Evolutionary conservation across 2,797 vertebrate species (phyloP).

Genomic region (Ibycter americanus): DNA sequence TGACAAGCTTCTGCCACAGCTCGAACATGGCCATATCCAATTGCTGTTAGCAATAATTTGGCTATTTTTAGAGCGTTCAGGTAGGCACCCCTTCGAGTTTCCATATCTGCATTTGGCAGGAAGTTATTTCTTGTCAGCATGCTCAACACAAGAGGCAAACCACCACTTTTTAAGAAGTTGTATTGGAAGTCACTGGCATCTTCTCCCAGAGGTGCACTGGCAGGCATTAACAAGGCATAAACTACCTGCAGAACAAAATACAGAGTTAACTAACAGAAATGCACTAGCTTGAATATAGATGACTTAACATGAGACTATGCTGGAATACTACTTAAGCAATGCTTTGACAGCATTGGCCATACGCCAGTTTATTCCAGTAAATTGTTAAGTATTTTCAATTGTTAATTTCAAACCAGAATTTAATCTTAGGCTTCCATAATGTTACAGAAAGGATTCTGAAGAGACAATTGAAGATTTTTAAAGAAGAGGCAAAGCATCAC

Average conservation of each 20-base stretch:
- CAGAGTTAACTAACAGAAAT: background rate
- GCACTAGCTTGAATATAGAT: background rate
- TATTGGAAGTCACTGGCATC: slow-evolving; percentile 98
- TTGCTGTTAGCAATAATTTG: slow-evolving; percentile 94
- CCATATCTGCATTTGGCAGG: slow-evolving; percentile 97
- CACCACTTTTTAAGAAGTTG: slow-evolving; percentile 98
- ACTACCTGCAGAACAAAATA: slow-evolving; percentile 84
- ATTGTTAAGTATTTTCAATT: background rate
- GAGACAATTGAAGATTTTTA: background rate
- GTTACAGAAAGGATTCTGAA: background rate
- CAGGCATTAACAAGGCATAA: slow-evolving; percentile 99
- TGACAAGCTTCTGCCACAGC: slow-evolving; percentile 98
- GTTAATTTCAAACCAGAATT: background rate
- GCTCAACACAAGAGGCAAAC: slow-evolving; percentile 94
- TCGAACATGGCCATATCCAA: slow-evolving; percentile 96
- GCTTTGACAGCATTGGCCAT: background rate
- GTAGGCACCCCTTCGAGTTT: slow-evolving; percentile 96
- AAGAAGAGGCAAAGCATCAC: slow-evolving; percentile 49
- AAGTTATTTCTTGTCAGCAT: slow-evolving; percentile 99
- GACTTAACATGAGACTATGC: background rate
- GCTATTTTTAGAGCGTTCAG: slow-evolving; percentile 98
- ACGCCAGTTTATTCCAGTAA: background rate
- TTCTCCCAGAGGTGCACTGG: slow-evolving; percentile 95
- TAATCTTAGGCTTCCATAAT: background rate
- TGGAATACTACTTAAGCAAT: background rate